Base-by-base conservation (phyloP, 2,113 vertebrate species). In the Hypocryptadius cinnamomeus region DNA sequence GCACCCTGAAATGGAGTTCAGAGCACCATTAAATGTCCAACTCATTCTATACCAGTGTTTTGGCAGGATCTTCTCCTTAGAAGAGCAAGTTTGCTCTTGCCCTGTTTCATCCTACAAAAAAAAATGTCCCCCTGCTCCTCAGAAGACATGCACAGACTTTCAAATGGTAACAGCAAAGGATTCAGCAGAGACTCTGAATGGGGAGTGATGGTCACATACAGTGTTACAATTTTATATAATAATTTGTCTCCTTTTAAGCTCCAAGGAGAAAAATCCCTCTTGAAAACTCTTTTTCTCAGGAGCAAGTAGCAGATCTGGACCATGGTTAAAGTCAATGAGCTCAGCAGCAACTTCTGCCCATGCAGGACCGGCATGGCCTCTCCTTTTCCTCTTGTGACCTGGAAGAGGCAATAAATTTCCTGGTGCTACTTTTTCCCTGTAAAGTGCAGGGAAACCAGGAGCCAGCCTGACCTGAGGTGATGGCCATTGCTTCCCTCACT, bases 101-200 rank as follows among this genome's bases (percentile, higher is more conserved):
- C 22, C 21, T 37, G 3, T 47, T 93, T 66, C 74, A 59, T 70
- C 48, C 33, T 40, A 16, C 14, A 54, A 45, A 40, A 56, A 81
- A 17, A n/a, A n/a, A n/a, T n/a, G 7, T 25, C 8, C 13, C 1
- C 20, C 3, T 4, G 1, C 24, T 48, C 13, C 33, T 71, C 44
- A 0, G 3, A 50, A 79, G 66, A 59, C 31, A 76, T 65, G 10
- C 11, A 5, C 0, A 0, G 56, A 31, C 3, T 0, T 70, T 37
- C 8, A 6, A 59, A 70, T 2, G 3, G 25, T 33, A 51, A 4
- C n/a, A 56, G n/a, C 1, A 1, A 81, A 81, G 42, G 19, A 12
- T 44, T 76, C 66, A 42, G 39, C 25, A 45, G 21, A 15, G 1
- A 10, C 25, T 73, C 27, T n/a, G 65, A 37, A 53, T 9, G 12